These are phyloP conservation scores for Paralichthys olivaceus DNA, from an alignment of 2,113 vertebrate species.

Conservation along the genomic window DNA sequence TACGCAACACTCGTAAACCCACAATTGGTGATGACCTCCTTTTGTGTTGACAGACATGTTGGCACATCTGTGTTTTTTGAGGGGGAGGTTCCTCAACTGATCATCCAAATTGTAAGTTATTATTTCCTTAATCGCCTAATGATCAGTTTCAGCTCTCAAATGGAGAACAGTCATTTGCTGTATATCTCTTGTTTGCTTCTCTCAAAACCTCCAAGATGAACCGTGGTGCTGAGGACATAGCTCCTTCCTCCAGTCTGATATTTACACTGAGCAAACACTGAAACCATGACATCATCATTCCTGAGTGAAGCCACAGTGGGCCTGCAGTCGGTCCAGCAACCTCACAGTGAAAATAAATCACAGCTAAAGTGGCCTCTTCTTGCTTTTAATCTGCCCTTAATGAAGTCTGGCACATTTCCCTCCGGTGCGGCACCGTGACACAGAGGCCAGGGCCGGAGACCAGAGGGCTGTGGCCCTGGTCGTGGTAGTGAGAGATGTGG, in stretches of 20 bases:
- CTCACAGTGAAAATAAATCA: slow-evolving; percentile 72
- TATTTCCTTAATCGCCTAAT: background rate
- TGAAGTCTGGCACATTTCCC: slow-evolving; percentile 65
- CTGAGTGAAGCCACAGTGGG: slow-evolving; percentile 45
- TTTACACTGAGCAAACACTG: slow-evolving; percentile 76
- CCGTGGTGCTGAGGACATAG: slow-evolving; percentile 54
- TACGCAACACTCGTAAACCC: too few relatives aligned
- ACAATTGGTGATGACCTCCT: too few relatives aligned
- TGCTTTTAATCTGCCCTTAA: slow-evolving; percentile 73
- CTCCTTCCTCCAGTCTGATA: slow-evolving; percentile 61
- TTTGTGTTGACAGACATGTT: too few relatives aligned
- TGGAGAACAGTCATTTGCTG: background rate
- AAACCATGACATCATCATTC: slow-evolving; percentile 76
- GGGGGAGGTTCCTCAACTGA: too few relatives aligned
- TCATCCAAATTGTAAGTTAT: background rate
- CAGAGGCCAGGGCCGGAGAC: slow-evolving; percentile 28
- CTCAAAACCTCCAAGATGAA: slow-evolving; percentile 45
- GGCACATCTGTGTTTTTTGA: too few relatives aligned
- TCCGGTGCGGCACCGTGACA: slow-evolving; percentile 49
- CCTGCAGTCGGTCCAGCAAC: slow-evolving; percentile 56
- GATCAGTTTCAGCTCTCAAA: slow-evolving; percentile 26
- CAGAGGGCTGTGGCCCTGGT: slow-evolving; percentile 30
- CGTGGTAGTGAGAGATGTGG: slow-evolving; percentile 24
- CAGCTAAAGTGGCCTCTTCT: slow-evolving; percentile 52
- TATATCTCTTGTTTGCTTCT: slow-evolving; percentile 16